Base-by-base conservation (phyloP, 2,113 vertebrate species). In the Pelodiscus sinensis region DNA sequence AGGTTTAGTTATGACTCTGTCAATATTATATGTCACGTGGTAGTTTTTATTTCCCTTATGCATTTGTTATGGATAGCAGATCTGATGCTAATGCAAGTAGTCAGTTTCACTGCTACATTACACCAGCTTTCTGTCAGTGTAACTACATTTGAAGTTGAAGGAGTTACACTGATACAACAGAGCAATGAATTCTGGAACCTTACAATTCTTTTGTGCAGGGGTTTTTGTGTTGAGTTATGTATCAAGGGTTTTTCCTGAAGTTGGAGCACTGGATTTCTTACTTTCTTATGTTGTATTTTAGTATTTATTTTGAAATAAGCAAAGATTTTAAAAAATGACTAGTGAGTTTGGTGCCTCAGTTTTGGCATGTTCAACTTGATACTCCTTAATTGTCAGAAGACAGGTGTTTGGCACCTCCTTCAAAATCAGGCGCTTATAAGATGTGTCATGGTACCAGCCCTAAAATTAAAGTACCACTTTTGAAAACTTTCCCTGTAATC, bases 1-100 rank as follows among this genome's bases (percentile, higher is more conserved):
- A 79, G 5, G 1, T 31, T 3, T 3, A 3, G 12, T 90, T 85
- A 3, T 0, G 84, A 75, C 31, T 21, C 52, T 60, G 0, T 51
- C 21, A 75, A 80, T 68, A 29, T 25, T 29, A 60, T 60, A 14
- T n/a, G 65, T 68, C 65, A n/a, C 31, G n/a, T 68, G 16, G 16
- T 29, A 9, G 7, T 68, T n/a, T 65, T 31, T n/a, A 8, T 68
- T 68, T 68, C 31, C 8, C 31, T n/a, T 18, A 18, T 68, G 16
- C 18, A 7, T 65, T 2, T 65, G 57, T 58, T 95, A 35, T 55
- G 2, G 1, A 0, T 27, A 9, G 6, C 31, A 62, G 19, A 7
- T 1, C 11, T 50, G 35, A 44, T 75, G 21, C 6, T 25, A 44
- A 25, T 38, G 38, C 38, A 21, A 75, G 22, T 9, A 7, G 22